These are phyloP conservation scores for Laticauda laticaudata DNA, from an alignment of 2,113 vertebrate species.

Conservation along the genomic window DNA sequence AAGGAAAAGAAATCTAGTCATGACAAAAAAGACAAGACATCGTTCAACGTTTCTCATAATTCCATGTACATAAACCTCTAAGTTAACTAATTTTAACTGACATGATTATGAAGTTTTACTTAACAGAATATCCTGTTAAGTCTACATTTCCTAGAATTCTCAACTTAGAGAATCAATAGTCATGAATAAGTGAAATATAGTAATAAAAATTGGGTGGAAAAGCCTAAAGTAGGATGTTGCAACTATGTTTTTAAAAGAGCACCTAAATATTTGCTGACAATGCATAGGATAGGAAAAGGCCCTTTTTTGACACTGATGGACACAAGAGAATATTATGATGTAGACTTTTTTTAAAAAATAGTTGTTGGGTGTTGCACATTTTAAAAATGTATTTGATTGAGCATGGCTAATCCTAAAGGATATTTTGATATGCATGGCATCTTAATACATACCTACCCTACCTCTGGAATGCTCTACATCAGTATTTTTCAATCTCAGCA, in stretches of 20 bases:
- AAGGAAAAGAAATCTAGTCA: not conserved
- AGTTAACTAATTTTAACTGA: not conserved
- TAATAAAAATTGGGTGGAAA: not conserved
- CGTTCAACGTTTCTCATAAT: not conserved
- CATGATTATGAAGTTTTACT: not conserved
- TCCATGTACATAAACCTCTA: not conserved
- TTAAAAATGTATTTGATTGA: not conserved
- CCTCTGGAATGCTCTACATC: not conserved
- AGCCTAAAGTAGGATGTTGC: not conserved
- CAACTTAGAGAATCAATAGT: not conserved
- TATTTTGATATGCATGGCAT: not conserved
- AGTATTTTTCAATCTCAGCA: not conserved
- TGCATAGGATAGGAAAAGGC: not conserved
- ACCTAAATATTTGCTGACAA: not conserved
- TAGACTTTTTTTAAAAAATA: not conserved
- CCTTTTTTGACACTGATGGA: not conserved
- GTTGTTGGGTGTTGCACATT: not conserved
- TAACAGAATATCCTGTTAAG: not conserved
- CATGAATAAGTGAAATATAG: not conserved
- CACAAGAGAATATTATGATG: not conserved
- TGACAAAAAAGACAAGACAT: conserved; percentile 16
- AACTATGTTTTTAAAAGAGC: too few relatives aligned
- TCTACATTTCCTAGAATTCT: not conserved
- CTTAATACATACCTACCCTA: not conserved
- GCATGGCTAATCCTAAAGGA: not conserved